Evolutionary conservation across 2,888 invertebrate genomes (phyloP).

Genomic region (Aproaerema taeniolella): DNA sequence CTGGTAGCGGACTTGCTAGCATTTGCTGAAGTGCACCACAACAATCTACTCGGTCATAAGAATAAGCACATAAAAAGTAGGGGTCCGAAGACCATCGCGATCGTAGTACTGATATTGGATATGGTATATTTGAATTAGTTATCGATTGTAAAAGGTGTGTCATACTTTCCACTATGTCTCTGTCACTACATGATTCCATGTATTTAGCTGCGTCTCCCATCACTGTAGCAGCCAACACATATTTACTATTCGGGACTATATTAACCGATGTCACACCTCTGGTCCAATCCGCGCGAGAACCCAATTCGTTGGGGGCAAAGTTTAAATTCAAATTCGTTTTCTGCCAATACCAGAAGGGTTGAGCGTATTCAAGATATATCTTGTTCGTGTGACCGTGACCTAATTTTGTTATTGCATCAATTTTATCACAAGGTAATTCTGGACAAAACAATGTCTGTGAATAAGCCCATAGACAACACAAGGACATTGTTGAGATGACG

Average conservation of each 20-base stretch:
- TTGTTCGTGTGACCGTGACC: conserved; percentile 87
- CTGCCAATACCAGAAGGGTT: conserved; percentile 85
- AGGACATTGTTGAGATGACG: conserved; percentile 85
- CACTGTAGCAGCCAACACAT: conserved; percentile 83
- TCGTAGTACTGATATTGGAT: conserved; percentile 80
- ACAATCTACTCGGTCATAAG: conserved; percentile 64
- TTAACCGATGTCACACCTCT: conserved; percentile 83
- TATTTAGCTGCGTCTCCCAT: conserved; percentile 81
- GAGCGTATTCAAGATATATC: conserved; percentile 85
- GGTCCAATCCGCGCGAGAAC: conserved; percentile 81
- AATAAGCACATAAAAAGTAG: conserved; percentile 83
- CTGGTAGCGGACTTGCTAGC: conserved; percentile 80
- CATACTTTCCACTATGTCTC: conserved; percentile 80
- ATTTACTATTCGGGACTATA: conserved; percentile 82
- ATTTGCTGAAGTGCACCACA: conserved; percentile 57
- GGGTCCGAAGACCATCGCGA: conserved; percentile 87
- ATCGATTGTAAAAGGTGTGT: conserved; percentile 80
- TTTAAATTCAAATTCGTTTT: conserved; percentile 80
- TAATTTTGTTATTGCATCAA: conserved; percentile 80
- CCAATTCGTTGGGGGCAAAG: conserved; percentile 74
- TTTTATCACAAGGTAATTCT: conserved; percentile 81
- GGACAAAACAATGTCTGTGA: conserved; percentile 83
- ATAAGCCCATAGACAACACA: conserved; percentile 84
- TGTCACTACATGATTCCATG: conserved; percentile 82
- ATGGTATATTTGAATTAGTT: conserved; percentile 78